phyloP scores from a whole-genome alignment of 2,113 vertebrate genomes.

The Semnopithecus entellus region DNA sequence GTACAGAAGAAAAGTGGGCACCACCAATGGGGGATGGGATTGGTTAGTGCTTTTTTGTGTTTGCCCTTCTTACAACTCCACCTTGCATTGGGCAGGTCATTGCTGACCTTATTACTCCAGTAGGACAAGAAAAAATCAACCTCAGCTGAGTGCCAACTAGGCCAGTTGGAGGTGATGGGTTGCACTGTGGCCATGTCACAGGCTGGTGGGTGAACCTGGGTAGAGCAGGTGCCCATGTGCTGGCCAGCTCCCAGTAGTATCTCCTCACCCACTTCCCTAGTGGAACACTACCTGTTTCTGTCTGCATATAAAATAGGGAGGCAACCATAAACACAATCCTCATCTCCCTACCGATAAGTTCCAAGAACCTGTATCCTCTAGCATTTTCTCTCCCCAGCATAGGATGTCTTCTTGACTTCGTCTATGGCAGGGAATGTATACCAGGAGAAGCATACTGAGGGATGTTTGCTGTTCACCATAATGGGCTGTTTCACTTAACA shows the following conservation, averaged over 20 bases:
- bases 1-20: neutral
- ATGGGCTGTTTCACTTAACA: neutral
- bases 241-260: neutral
- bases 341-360: neutral
- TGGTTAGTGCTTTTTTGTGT: fast-evolving
- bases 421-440: neutral
- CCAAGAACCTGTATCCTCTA: neutral
- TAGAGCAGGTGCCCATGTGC: neutral
- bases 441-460: neutral
- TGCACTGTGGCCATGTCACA: neutral
- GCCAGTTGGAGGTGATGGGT: neutral
- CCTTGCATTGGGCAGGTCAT: neutral
- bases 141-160: neutral
- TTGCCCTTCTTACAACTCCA: neutral
- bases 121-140: neutral
- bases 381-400: neutral
- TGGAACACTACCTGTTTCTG: neutral
- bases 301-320: neutral
- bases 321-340: neutral
- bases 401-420: neutral
- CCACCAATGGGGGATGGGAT: fast-evolving
- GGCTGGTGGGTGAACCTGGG: neutral
- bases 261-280: neutral
- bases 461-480: neutral
- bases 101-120: neutral